Base-by-base conservation (phyloP, 2,113 vertebrate genomes). In the Grammomys dolichurus region DNA sequence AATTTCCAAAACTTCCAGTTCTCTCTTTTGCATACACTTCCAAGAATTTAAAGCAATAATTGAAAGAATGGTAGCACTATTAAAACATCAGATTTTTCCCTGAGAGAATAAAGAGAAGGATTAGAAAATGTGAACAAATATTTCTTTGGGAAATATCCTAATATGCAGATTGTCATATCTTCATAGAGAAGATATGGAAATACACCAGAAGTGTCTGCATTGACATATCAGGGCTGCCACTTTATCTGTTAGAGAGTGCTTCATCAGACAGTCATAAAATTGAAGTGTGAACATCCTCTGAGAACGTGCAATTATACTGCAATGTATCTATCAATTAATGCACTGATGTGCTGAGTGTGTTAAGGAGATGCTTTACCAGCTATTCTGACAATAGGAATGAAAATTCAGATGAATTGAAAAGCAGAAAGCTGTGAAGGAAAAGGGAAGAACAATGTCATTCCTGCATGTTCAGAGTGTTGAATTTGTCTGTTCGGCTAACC, bases 141-240 rank as follows among this genome's bases (percentile, higher is more conserved):
- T 97, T 93, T 97, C n/a, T 36, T 54, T 92, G 54, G 89, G 93
- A 89, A 46, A 69, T 90, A 19, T 94, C 36, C 58, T 96, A 95
- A 95, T 48, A 90, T 65, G 60, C 93, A 97, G 97, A 69, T 36
- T 97, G 96, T 95, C 70, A 97, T 97, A 97, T 97, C 72, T 94
- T 93, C 88, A 58, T 78, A 40, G 51, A 93, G n/a, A 96, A 36
- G 58, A 60, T 26, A 96, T 95, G 81, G 51, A 91, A 96, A 58
- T 56, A 87, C 7, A 7, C 22, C 43, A 19, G 10, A 1, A 26
- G 97, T 91, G 46, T 87, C 96, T 85, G 31, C 84, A 93, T 97
- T 97, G 97, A 97, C 98, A 96, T 98, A 97, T 98, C 91, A 97
- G 80, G 84, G 51, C 10, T 73, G 17, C 78, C 93, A 12, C 82